Conservation (phyloP, 1,140 invertebrate species). For the Wasmannia auropunctata region DNA sequence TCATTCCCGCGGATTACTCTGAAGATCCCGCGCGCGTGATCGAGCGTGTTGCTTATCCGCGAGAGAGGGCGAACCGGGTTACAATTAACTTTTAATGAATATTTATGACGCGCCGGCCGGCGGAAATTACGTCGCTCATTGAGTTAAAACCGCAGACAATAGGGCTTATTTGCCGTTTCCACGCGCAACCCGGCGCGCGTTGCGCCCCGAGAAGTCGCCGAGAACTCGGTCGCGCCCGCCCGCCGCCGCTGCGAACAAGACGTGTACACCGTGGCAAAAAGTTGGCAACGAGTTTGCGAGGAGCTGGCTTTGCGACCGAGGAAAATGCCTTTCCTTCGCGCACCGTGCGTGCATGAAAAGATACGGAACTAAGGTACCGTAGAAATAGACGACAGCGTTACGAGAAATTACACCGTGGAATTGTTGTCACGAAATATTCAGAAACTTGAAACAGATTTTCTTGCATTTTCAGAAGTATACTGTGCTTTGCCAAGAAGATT, state of each 20-base stretch:
- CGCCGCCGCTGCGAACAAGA: conserved; percentile 41
- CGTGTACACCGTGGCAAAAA: conserved; percentile 31
- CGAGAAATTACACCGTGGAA: conserved; percentile 44
- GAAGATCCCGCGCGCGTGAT: not conserved
- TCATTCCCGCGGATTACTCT: conserved; percentile 28
- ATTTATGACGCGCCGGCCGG: conserved; percentile 55
- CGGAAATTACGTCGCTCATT: conserved; percentile 53
- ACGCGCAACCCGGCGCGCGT: conserved; percentile 8
- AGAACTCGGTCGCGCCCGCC: conserved; percentile 17
- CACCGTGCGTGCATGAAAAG: conserved; percentile 1
- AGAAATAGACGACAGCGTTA: conserved; percentile 6
- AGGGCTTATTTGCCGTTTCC: conserved; percentile 55
- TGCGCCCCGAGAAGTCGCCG: conserved; percentile 10
- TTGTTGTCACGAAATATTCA: conserved; percentile 38
- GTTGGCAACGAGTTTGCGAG: conserved; percentile 55
- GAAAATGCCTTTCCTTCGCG: conserved; percentile 5
- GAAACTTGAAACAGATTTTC: conserved; percentile 27
- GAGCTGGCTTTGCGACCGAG: not conserved
- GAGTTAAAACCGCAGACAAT: conserved; percentile 59
- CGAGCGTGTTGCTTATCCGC: conserved; percentile 21
- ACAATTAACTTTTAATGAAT: conserved; percentile 58
- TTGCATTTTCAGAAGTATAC: not conserved
- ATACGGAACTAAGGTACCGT: conserved; percentile 3
- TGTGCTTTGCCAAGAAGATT: not conserved
- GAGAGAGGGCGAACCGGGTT: conserved; percentile 13